These are phyloP conservation scores for Megastigmus dorsalis DNA, from an alignment of 2,888 invertebrate species.

Conservation along the genomic window DNA sequence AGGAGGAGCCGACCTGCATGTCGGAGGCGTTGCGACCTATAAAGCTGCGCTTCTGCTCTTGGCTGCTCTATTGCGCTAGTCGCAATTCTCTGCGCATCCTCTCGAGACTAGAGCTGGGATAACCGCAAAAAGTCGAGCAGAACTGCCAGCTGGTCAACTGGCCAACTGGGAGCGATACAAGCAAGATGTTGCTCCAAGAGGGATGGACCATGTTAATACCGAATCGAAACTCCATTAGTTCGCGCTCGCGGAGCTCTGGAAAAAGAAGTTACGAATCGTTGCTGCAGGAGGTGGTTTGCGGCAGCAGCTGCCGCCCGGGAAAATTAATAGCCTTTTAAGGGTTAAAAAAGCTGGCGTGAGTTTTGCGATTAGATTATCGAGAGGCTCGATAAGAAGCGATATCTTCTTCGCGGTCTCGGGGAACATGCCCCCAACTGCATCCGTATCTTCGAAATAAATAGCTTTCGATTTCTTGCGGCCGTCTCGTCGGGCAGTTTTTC, in stretches of 20 bases:
- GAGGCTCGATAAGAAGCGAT: conserved; percentile 35
- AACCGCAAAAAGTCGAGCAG: too few species aligned
- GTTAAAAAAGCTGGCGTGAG: conserved; percentile 18
- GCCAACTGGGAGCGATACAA: not conserved
- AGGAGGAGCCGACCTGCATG: not conserved
- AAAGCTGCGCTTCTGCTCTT: too few species aligned
- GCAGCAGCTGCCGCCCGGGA: not conserved
- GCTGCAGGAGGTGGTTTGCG: too few species aligned
- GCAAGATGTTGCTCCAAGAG: not conserved
- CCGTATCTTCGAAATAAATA: conserved; percentile 52
- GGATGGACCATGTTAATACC: not conserved
- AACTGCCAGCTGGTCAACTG: too few species aligned
- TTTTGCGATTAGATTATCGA: conserved; percentile 28
- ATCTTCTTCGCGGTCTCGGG: conserved; percentile 25
- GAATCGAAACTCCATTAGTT: too few species aligned
- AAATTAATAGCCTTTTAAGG: conserved; percentile 4
- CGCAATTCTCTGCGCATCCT: too few species aligned
- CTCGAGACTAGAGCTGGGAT: too few species aligned
- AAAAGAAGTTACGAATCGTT: too few species aligned
- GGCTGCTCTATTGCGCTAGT: too few species aligned
- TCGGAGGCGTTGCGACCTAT: conserved; percentile 5
- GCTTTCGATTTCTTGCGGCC: conserved; percentile 51
- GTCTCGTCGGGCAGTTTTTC: conserved; percentile 11
- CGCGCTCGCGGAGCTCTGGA: too few species aligned
- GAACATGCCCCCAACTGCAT: conserved; percentile 11